Base-by-base conservation (phyloP, 2,797 vertebrate genomes). In the Salarias fasciatus region DNA sequence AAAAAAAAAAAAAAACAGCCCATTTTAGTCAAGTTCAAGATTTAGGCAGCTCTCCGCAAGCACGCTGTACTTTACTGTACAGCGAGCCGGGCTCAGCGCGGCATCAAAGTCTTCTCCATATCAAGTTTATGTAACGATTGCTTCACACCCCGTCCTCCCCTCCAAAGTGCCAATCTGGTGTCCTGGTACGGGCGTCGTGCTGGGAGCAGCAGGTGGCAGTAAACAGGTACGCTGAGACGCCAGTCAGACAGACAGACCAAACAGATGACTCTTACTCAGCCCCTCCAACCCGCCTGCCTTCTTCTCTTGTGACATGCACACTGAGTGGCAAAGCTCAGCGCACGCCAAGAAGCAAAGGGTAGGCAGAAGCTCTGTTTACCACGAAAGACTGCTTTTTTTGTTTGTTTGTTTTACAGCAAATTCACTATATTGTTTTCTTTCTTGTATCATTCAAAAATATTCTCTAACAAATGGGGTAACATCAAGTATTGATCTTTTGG, bases 181-280 rank as follows among this genome's bases (percentile, higher is more conserved):
- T 45, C 57, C 56, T 73, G 67, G 52, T 74, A 66, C 36, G 70
- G 72, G 74, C 30, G 38, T 63, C 85, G 51, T 63, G 75, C 78
- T 83, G 85, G 83, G 88, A 83, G 69, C 88, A 89, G 88, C 85
- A 85, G 88, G 91, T 77, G 88, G 87, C 79, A 58, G 86, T 87
- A 91, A 92, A 91, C 91, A 92, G 90, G 92, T 93, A 92, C 84
- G 75, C 54, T 36, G 76, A 62, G 70, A 78, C 29, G 75, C 79
- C 80, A 71, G 71, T 81, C 74, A 66, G 61, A 73, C 67, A 63
- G 68, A 73, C 62, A 82, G 70, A 84, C 64, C 72, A 69, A 84
- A 84, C 81, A 84, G 71, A 84, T 86, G 75, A 91, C 84, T 86
- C 86, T 89, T 84, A 86, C 86, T 88, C 87, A 88, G 83, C 72